Conservation (phyloP, 2,113 vertebrate genomes). For the Cephalophus harveyi region DNA sequence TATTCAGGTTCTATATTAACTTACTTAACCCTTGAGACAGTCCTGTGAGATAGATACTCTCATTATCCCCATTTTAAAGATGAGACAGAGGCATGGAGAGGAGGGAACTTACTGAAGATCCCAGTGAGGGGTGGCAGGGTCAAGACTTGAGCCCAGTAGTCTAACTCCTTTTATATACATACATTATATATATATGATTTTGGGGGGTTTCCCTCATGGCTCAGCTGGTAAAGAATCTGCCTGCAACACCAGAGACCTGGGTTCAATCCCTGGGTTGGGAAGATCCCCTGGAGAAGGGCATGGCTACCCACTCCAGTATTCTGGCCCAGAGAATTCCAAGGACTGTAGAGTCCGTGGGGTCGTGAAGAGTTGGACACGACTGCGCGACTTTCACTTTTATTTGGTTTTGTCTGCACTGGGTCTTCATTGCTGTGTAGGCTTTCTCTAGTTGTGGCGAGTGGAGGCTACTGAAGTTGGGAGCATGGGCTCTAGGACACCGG, state of each 20-base stretch:
- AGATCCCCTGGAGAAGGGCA: neutral
- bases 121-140: neutral
- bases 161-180: neutral
- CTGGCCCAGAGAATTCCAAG: neutral
- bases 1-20: neutral
- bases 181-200: neutral
- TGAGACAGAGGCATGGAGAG: neutral
- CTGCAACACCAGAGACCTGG: fast-evolving
- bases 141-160: neutral
- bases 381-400: neutral
- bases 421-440: neutral
- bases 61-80: neutral
- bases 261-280: neutral
- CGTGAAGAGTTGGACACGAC: fast-evolving
- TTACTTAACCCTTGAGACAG: neutral
- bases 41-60: neutral
- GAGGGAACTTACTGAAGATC: neutral
- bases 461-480: neutral
- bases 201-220: fast-evolving
- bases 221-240: neutral
- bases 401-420: neutral
- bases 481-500: neutral
- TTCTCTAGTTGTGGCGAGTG: neutral
- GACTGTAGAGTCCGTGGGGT: neutral
- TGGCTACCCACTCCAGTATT: neutral